A percentile compares a stretch with the other conserved stretches of the same genome.
These are phyloP conservation scores for Furnarius figulus DNA, from an alignment of 2,113 vertebrate species.

Conservation along the genomic window DNA sequence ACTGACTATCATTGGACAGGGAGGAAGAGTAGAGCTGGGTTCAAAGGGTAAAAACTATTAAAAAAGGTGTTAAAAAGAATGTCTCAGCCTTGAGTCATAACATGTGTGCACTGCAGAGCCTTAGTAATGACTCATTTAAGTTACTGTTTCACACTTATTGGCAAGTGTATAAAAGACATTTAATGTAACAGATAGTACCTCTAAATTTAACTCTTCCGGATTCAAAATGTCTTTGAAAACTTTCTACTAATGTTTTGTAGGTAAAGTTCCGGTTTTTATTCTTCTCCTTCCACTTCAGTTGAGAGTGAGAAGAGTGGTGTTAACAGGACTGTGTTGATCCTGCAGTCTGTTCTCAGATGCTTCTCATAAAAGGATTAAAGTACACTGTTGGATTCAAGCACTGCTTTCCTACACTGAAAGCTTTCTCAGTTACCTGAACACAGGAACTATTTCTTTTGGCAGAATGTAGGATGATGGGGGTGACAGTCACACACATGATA, in stretches of 20 bases:
- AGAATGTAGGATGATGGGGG: not conserved
- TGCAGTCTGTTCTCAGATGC: not conserved
- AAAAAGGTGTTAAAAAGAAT: not conserved
- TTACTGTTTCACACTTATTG: not conserved
- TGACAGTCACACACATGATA: rapidly evolving
- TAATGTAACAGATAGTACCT: not conserved
- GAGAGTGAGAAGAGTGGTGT: not conserved
- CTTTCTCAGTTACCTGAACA: not conserved
- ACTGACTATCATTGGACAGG: not conserved
- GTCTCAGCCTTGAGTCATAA: not conserved
- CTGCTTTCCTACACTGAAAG: not conserved
- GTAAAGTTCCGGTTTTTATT: not conserved
- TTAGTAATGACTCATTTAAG: not conserved
- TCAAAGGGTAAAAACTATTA: not conserved
- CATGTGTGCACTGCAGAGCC: not conserved
- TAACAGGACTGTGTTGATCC: not conserved
- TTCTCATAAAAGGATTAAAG: not conserved
- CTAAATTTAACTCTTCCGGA: not conserved
- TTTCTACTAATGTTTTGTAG: not conserved
- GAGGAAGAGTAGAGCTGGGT: not conserved
- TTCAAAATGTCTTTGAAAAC: not conserved
- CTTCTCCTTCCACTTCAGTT: not conserved
- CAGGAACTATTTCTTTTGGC: not conserved
- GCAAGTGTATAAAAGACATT: not conserved
- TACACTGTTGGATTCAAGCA: not conserved